Evolutionary conservation across 2,797 vertebrate species (phyloP).

Genomic region (Sebastolobus alascanus): DNA sequence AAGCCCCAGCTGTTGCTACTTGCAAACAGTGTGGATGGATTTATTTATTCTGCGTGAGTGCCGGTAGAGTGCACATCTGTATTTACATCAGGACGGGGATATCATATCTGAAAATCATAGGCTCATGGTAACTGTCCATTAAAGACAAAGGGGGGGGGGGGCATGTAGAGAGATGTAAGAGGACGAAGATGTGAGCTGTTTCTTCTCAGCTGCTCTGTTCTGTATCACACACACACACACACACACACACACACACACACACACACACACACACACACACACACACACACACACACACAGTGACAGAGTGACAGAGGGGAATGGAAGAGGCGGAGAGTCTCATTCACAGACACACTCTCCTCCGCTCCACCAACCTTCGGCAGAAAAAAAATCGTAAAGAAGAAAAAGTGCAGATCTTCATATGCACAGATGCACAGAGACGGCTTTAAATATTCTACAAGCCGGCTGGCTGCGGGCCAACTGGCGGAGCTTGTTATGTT

Average conservation of each 20-base stretch:
- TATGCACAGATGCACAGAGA: constrained; percentile 25
- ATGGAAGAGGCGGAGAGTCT: not conserved
- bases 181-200: constrained; percentile 41
- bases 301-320: constrained; percentile 21
- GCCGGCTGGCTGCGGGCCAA: constrained; percentile 36
- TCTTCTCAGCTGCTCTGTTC: constrained; percentile 45
- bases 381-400: constrained; percentile 12
- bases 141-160: constrained; percentile 2
- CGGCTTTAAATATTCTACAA: constrained; percentile 31
- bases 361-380: constrained; percentile 23
- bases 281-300: not conserved
- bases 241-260: not conserved
- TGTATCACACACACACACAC: constrained; percentile 21
- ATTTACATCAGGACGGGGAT: not conserved
- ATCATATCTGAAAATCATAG: constrained; percentile 16
- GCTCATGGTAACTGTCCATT: constrained; percentile 12
- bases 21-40: not conserved
- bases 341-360: constrained; percentile 29
- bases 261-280: not conserved
- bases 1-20: constrained; percentile 15
- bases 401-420: constrained; percentile 16
- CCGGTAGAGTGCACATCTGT: not conserved
- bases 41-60: not conserved
- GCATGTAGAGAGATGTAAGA: not conserved
- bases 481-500: not conserved